Base-by-base conservation (phyloP, 1,140 invertebrate species). In the Spodoptera litura region DNA sequence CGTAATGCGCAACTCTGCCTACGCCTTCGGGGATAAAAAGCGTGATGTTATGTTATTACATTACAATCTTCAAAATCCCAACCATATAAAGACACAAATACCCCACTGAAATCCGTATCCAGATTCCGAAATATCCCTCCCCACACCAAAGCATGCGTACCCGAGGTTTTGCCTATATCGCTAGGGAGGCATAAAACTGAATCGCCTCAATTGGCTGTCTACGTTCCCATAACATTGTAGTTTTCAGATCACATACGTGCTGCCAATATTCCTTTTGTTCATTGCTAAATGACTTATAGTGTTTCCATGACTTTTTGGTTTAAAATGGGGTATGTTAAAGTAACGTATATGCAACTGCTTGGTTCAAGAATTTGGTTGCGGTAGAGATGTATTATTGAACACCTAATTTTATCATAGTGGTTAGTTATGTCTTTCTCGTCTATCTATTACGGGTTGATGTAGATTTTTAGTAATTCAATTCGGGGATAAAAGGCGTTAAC, bases 161-260 rank as follows among this genome's bases (percentile, higher is more conserved):
- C 15, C 68, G 11, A 55, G 10, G 31, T 38, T 64, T 56, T 59
- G 59, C 68, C 81, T 70, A 66, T 81, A 78, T 77, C 73, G 73
- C 74, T 55, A 35, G 81, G 64, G 79, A 72, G 68, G 59, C 74
- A 85, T 85, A 85, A 83, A 85, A 83, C 66, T 52, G 78, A 81
- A 81, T 81, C 64, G 76, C 53, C 78, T 56, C 78, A 73, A 84
- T 84, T 78, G 83, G 38, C 80, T 72, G 52, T 52, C 38, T 75
- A 35, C 76, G 61, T 78, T 44, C 9, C 38, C 6, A 70, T 66
- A 73, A 78, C 51, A 78, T 27, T 51, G 68, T 82, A 82, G 81
- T 80, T 81, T 85, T 78, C 80, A 77, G 78, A 84, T 84, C 83
- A 77, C 77, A 73, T 73, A 73, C 71, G 12, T 44, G 58, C 59